Percentiles rank a stretch among this genome's conserved stretches.
phyloP scores from a whole-genome alignment of 2,888 invertebrate genomes.

The Hofmannophila pseudospretella region DNA sequence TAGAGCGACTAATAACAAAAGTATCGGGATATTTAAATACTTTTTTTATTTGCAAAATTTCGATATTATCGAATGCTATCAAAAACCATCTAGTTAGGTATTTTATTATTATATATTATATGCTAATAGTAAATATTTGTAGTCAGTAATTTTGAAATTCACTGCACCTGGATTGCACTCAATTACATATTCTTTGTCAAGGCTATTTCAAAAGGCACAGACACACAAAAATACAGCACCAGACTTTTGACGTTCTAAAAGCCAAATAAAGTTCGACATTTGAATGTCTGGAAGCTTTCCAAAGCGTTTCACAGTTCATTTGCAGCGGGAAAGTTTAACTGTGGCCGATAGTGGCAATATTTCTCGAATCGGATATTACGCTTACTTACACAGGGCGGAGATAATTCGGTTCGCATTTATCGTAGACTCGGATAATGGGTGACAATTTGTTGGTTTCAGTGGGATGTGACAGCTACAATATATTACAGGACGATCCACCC shows the following conservation, averaged over 20 bases:
- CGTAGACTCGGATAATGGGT: slow-evolving; percentile 1
- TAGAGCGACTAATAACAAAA: too few species aligned
- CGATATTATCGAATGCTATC: too few species aligned
- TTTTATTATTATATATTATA: too few species aligned
- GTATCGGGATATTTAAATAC: too few species aligned
- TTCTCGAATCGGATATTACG: slow-evolving; percentile 12
- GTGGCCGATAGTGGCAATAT: slow-evolving; percentile 22
- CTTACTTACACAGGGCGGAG: background rate
- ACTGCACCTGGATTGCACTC: too few species aligned
- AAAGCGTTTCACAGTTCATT: slow-evolving; percentile 24
- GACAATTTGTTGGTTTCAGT: slow-evolving; percentile 1
- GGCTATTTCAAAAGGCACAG: too few species aligned
- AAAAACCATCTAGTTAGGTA: too few species aligned
- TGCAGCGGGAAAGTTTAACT: slow-evolving; percentile 24
- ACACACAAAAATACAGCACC: too few species aligned
- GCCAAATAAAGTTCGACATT: background rate
- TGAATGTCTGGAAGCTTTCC: slow-evolving; percentile 25
- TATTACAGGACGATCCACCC: background rate
- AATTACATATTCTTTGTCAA: too few species aligned
- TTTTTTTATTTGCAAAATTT: too few species aligned
- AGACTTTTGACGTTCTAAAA: slow-evolving; percentile 1
- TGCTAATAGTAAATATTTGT: too few species aligned
- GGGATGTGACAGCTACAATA: background rate
- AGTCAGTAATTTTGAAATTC: too few species aligned
- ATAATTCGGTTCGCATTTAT: slow-evolving; percentile 1